Conservation (phyloP, 2,113 vertebrate genomes). For the Brachyistius frenatus region DNA sequence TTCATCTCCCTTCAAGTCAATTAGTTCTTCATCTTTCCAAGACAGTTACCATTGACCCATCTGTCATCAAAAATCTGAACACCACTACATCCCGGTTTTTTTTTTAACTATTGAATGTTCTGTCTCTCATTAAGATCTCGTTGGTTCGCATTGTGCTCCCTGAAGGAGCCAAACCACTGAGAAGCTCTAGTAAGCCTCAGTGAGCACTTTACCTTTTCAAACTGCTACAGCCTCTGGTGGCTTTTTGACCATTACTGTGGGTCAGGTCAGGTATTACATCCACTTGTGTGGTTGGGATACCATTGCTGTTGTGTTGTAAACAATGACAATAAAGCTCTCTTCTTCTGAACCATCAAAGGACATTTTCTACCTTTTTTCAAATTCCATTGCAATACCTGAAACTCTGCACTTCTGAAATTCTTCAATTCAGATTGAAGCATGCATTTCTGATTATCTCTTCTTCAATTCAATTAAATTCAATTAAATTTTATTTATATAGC, state of each 20-base stretch:
- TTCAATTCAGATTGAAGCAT: no score
- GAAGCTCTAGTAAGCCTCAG: not conserved
- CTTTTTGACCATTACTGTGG: not conserved
- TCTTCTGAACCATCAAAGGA: no score
- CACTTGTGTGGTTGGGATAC: not conserved
- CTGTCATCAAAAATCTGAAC: slow-evolving; percentile 13
- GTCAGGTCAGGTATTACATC: not conserved
- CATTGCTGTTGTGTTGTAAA: not conserved
- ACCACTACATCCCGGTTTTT: slow-evolving; percentile 23
- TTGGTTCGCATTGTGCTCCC: not conserved
- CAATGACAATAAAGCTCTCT: no score
- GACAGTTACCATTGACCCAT: not conserved
- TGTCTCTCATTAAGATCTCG: slow-evolving; percentile 39
- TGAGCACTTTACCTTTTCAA: no score
- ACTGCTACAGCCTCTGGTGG: no score
- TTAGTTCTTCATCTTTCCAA: slow-evolving; percentile 2
- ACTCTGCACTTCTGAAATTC: not conserved
- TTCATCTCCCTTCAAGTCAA: slow-evolving; percentile 35
- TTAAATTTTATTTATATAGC: no score
- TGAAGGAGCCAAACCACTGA: not conserved
- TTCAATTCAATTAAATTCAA: no score
- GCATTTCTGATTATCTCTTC: no score
- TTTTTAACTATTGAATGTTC: slow-evolving; percentile 14
- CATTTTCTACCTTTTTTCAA: no score
- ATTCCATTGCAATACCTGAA: not conserved